phyloP scores from a whole-genome alignment of 2,888 invertebrate genomes.

The Pecten maximus region DNA sequence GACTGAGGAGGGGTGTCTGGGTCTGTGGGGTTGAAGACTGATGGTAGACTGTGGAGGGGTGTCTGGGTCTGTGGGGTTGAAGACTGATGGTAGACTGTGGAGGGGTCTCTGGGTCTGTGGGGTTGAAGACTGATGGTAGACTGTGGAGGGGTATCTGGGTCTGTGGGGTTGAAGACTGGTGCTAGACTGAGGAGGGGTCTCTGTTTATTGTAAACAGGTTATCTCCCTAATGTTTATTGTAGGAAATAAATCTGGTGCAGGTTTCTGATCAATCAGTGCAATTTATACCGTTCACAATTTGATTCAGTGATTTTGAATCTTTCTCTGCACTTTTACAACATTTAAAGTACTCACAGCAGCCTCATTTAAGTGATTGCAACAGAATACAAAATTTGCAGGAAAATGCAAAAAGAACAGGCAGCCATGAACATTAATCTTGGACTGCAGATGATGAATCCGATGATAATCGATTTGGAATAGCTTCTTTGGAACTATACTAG shows the following conservation, averaged over 20 bases:
- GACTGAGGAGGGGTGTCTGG: neutral
- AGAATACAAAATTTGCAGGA: neutral
- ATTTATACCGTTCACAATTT: neutral
- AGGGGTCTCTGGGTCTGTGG: too few species aligned
- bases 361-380: constrained; percentile 16
- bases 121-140: neutral
- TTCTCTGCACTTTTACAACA: constrained; percentile 15
- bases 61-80: neutral
- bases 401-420: constrained; percentile 27
- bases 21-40: neutral
- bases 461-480: neutral
- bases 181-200: neutral
- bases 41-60: neutral
- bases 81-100: too few species aligned
- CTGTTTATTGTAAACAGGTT: neutral
- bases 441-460: neutral
- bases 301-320: neutral
- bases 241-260: neutral
- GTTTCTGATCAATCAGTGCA: neutral
- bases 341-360: neutral
- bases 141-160: neutral
- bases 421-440: neutral
- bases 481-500: neutral
- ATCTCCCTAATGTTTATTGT: neutral
- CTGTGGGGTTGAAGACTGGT: neutral